These are phyloP conservation scores for Zaprionus ghesquierei DNA, from an alignment of 1,140 invertebrate species.

Conservation along the genomic window DNA sequence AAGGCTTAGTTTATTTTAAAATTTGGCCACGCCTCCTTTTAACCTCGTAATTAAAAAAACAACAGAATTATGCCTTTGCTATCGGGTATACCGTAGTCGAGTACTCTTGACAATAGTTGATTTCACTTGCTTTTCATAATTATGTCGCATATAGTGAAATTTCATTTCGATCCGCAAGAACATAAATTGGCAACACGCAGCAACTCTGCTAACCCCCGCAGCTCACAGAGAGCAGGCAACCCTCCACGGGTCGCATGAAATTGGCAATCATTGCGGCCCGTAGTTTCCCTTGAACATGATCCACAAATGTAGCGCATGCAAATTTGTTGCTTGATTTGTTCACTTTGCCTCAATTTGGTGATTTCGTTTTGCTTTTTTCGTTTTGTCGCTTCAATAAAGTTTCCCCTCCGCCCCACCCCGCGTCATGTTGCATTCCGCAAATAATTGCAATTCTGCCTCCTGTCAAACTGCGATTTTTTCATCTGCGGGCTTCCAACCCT, in stretches of 20 bases:
- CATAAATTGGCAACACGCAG: slow-evolving; percentile 64
- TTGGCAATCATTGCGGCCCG: slow-evolving; percentile 62
- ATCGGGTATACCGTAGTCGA: not conserved
- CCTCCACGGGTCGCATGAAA: slow-evolving; percentile 38
- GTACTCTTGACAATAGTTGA: not conserved
- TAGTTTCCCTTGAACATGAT: slow-evolving; percentile 1
- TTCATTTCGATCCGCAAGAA: slow-evolving; percentile 58
- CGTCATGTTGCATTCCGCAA: slow-evolving; percentile 65
- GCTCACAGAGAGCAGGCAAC: slow-evolving; percentile 15
- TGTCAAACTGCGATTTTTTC: not conserved
- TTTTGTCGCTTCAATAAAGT: slow-evolving; percentile 57
- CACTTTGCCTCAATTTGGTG: slow-evolving; percentile 74
- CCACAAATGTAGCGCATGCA: slow-evolving; percentile 75
- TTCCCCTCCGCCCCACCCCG: slow-evolving; percentile 19
- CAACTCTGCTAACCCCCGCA: not conserved
- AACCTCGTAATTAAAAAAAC: too few relatives aligned
- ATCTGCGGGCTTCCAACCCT: not conserved
- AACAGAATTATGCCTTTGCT: too few relatives aligned
- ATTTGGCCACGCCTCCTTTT: too few relatives aligned
- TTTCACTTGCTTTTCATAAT: not conserved
- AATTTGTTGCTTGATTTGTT: slow-evolving; percentile 77
- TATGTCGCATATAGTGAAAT: slow-evolving; percentile 10
- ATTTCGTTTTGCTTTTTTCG: slow-evolving; percentile 33
- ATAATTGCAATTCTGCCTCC: slow-evolving; percentile 64
- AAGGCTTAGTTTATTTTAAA: too few relatives aligned